phyloP scores from a whole-genome alignment of 2,113 vertebrate species.

The Oceanodroma tethys region DNA sequence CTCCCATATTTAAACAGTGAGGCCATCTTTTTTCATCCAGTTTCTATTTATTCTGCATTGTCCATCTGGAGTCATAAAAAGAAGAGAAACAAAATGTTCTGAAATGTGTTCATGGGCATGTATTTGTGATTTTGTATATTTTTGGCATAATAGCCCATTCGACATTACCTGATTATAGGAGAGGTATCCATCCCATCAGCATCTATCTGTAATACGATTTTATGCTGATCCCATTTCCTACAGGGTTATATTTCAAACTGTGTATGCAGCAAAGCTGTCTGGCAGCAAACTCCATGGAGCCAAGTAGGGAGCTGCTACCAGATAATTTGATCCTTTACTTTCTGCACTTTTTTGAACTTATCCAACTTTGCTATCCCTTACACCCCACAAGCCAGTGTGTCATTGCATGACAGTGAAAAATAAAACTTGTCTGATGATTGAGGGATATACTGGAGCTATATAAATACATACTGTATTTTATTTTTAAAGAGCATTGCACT shows the following conservation, averaged over 20 bases:
- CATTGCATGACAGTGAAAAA: too few species aligned
- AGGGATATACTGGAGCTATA: background rate
- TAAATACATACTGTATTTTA: background rate
- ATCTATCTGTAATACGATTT: background rate
- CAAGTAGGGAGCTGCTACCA: background rate
- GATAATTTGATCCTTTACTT: background rate
- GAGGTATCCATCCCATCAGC: background rate
- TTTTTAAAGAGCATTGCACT: background rate
- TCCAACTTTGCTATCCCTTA: background rate
- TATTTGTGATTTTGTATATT: background rate
- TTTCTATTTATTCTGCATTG: constrained; percentile 1
- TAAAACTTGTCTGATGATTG: background rate
- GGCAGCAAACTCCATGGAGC: background rate
- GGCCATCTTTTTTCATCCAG: background rate
- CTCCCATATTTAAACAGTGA: background rate
- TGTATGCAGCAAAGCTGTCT: background rate
- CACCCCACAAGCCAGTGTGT: background rate
- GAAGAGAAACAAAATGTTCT: background rate
- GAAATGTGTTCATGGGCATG: background rate
- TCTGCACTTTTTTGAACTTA: background rate
- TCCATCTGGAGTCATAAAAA: background rate
- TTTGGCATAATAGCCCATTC: background rate
- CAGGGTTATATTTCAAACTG: background rate
- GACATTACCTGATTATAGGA: background rate
- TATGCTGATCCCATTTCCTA: background rate